These are phyloP conservation scores for Ispidina picta DNA, from an alignment of 2,797 vertebrate genomes.

Conservation along the genomic window DNA sequence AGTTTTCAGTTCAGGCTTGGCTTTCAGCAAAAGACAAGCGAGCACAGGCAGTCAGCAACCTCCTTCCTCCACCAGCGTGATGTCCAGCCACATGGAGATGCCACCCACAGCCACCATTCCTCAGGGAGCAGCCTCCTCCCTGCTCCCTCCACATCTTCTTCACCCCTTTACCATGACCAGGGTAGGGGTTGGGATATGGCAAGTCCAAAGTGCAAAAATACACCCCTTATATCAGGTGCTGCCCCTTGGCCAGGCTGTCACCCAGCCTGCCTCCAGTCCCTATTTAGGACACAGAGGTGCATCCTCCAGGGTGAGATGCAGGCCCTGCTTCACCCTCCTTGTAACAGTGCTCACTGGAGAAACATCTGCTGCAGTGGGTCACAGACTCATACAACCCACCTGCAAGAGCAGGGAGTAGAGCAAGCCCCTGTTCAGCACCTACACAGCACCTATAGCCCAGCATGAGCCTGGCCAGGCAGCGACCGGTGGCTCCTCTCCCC, in stretches of 20 bases:
- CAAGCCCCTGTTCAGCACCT: background rate
- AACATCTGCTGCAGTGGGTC: background rate
- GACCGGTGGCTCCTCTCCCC: background rate
- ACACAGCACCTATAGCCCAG: background rate
- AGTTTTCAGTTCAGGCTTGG: background rate
- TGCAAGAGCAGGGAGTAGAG: background rate
- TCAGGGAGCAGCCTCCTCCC: background rate
- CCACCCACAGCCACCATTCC: background rate
- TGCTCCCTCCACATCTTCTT: background rate
- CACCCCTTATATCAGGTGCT: fast-evolving
- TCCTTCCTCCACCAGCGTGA: background rate
- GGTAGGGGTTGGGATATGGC: background rate
- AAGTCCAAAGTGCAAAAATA: background rate
- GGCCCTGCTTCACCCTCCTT: background rate
- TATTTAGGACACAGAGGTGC: background rate
- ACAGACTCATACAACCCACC: background rate
- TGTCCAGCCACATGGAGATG: background rate
- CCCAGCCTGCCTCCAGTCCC: background rate
- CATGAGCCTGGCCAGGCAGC: background rate
- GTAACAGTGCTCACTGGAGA: background rate
- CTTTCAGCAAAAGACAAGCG: background rate
- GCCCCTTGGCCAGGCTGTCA: background rate
- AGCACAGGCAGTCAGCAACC: background rate
- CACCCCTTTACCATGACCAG: background rate
- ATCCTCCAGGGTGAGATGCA: background rate